phyloP scores from a whole-genome alignment of 2,113 vertebrate species.

The Tachysurus vachellii region DNA sequence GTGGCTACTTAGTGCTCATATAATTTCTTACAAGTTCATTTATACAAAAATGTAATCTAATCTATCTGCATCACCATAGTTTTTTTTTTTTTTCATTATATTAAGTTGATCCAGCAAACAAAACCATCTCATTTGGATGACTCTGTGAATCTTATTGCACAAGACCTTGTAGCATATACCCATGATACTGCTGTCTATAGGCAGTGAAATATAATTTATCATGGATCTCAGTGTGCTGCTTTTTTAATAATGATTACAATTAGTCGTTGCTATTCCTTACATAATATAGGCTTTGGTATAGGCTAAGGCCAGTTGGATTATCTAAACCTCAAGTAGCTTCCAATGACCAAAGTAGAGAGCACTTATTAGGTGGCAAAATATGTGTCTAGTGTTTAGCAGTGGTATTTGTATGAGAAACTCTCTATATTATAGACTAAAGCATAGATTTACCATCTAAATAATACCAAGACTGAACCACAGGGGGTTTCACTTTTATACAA shows the following conservation, averaged over 20 bases:
- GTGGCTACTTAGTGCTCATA: too few relatives aligned
- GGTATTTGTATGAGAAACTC: neutral
- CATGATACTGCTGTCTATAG: neutral
- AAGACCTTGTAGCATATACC: neutral
- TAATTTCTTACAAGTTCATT: neutral
- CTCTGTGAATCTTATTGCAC: neutral
- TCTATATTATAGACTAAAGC: neutral
- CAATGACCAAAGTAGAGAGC: neutral
- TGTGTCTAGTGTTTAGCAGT: neutral
- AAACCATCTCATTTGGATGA: neutral
- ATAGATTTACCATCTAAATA: neutral
- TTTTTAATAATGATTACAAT: conserved; percentile 29
- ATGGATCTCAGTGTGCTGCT: conserved; percentile 9
- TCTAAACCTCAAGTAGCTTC: conserved; percentile 3
- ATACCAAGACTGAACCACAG: neutral
- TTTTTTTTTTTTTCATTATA: neutral
- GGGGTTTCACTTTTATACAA: neutral
- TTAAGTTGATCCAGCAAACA: neutral
- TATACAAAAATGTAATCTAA: neutral
- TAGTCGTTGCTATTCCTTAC: neutral
- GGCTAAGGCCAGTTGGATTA: neutral
- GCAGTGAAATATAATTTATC: conserved; percentile 26
- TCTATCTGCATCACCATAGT: neutral
- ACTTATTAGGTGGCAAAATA: neutral
- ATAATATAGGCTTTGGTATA: neutral